Percentiles rank a stretch among this genome's conserved stretches.
These are phyloP conservation scores for Julus scanicus DNA, from an alignment of 2,888 invertebrate species.

Conservation along the genomic window DNA sequence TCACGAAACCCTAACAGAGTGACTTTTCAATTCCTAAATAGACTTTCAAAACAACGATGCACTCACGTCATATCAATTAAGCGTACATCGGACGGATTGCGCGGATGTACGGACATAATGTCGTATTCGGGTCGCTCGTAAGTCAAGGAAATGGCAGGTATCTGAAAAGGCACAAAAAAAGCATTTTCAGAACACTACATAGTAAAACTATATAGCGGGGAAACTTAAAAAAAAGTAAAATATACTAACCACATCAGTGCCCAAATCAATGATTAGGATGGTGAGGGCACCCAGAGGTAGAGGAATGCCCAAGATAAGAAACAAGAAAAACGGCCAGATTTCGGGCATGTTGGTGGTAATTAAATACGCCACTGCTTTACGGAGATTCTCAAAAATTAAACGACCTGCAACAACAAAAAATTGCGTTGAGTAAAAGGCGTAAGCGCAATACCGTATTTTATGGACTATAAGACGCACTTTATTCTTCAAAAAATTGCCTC, in stretches of 20 bases:
- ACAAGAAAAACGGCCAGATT: slow-evolving; percentile 68
- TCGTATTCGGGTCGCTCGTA: slow-evolving; percentile 59
- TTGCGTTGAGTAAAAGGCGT: neutral
- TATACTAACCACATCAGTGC: slow-evolving; percentile 67
- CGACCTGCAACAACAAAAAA: slow-evolving; percentile 63
- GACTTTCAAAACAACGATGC: neutral
- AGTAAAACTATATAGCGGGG: neutral
- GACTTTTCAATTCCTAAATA: neutral
- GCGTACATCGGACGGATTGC: slow-evolving; percentile 57
- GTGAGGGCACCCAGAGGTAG: slow-evolving; percentile 69
- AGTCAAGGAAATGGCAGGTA: slow-evolving; percentile 59
- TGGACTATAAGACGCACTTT: too few species aligned
- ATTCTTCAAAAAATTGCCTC: too few species aligned
- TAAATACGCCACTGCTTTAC: slow-evolving; percentile 70
- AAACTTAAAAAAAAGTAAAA: neutral
- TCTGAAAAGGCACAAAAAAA: slow-evolving; percentile 45
- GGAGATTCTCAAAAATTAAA: slow-evolving; percentile 70
- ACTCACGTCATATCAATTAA: slow-evolving; percentile 57
- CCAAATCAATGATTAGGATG: slow-evolving; percentile 69
- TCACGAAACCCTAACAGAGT: neutral
- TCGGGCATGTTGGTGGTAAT: slow-evolving; percentile 69
- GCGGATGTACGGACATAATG: slow-evolving; percentile 58
- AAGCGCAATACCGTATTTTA: neutral
- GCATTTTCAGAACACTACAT: too few species aligned
- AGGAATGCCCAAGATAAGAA: slow-evolving; percentile 68